These are phyloP conservation scores for Agonopterix heracliana DNA, from an alignment of 2,888 invertebrate genomes.

Conservation along the genomic window DNA sequence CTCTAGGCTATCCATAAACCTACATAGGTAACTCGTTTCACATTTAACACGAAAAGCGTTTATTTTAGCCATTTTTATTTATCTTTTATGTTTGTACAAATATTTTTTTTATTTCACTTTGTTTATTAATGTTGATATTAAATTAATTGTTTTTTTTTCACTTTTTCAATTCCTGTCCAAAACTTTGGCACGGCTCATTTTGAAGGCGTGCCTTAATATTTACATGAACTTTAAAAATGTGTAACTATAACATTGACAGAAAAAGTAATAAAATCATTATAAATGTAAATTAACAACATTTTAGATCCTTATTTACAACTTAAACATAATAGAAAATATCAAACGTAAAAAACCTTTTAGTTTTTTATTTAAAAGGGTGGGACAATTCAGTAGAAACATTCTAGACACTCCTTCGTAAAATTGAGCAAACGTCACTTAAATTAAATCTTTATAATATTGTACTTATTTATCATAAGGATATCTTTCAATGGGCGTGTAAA, in stretches of 20 bases:
- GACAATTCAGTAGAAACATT: conserved; percentile 17
- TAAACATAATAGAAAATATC: background rate
- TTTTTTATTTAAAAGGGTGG: background rate
- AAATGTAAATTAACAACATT: background rate
- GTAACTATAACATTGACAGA: conserved; percentile 1
- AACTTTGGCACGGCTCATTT: conserved; percentile 30
- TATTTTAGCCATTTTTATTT: conserved; percentile 20
- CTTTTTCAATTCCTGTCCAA: conserved; percentile 54
- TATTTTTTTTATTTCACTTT: conserved; percentile 24
- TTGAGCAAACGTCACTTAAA: conserved; percentile 69
- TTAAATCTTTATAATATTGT: conserved; percentile 53
- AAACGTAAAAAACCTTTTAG: too few species aligned
- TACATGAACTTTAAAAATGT: conserved; percentile 9
- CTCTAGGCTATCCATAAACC: conserved; percentile 5
- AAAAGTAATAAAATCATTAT: too few species aligned
- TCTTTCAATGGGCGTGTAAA: conserved; percentile 17
- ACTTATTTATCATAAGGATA: conserved; percentile 60
- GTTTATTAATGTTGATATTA: conserved; percentile 28
- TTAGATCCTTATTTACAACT: background rate
- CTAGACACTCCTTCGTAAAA: conserved; percentile 48
- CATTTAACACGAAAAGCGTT: conserved; percentile 27
- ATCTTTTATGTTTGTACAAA: conserved; percentile 45
- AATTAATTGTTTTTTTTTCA: conserved; percentile 16
- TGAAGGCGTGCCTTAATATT: conserved; percentile 16
- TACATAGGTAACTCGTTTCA: conserved; percentile 7